A percentile compares a stretch with the other conserved stretches of the same genome.
These are phyloP conservation scores for Metopia argyrocephala DNA, from an alignment of 2,888 invertebrate species.

Conservation along the genomic window DNA sequence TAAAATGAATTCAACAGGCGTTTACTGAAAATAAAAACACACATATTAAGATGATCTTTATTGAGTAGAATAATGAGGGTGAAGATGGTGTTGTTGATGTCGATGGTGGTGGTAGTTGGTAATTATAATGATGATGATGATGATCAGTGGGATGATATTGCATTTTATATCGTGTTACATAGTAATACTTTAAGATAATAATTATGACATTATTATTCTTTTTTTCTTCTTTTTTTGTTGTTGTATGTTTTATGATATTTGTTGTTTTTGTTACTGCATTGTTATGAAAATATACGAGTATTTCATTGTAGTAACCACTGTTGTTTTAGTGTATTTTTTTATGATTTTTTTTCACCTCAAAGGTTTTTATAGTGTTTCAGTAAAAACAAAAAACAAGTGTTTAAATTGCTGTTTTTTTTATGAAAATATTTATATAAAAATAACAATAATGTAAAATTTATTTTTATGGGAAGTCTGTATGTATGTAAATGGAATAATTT, in stretches of 20 bases:
- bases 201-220: constrained; percentile 37
- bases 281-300: neutral
- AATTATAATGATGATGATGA: neutral
- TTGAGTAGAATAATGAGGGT: too few species aligned
- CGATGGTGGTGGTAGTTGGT: neutral
- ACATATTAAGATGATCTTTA: too few species aligned
- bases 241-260: neutral
- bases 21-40: too few species aligned
- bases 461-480: neutral
- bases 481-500: constrained; percentile 15
- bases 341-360: neutral
- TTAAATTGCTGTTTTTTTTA: neutral
- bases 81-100: too few species aligned
- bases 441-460: neutral
- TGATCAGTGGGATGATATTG: constrained; percentile 31
- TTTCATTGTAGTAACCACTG: too few species aligned
- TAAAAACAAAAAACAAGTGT: neutral
- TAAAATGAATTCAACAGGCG: too few species aligned
- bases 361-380: constrained; percentile 5
- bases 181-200: constrained; percentile 5
- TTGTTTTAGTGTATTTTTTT: neutral
- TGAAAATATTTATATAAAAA: neutral
- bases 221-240: constrained; percentile 5
- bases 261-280: neutral
- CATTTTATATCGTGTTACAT: constrained; percentile 38